Percentiles rank a stretch among this genome's conserved stretches.
phyloP scores from a whole-genome alignment of 2,797 vertebrate species.

The Falco novaeseelandiae region DNA sequence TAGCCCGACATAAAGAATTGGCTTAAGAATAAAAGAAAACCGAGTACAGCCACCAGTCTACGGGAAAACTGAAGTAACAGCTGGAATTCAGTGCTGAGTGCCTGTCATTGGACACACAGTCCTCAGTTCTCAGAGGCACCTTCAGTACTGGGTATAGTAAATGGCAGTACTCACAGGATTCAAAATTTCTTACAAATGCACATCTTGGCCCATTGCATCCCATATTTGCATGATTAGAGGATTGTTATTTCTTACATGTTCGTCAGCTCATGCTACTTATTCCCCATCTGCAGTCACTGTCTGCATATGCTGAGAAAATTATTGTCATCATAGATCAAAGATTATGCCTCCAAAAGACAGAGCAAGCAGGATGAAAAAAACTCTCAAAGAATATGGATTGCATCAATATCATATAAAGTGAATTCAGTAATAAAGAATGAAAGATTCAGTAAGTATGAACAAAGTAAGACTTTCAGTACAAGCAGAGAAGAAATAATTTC shows the following conservation, averaged over 20 bases:
- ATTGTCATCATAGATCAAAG: not conserved
- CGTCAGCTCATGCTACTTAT: not conserved
- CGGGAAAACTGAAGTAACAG: not conserved
- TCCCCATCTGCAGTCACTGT: not conserved
- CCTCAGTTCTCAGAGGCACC: not conserved
- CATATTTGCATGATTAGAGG: not conserved
- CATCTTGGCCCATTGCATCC: not conserved
- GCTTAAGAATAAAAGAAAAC: not conserved
- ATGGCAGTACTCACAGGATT: not conserved
- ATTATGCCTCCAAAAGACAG: not conserved
- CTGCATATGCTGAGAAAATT: not conserved
- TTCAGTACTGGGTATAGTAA: not conserved
- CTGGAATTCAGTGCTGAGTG: not conserved
- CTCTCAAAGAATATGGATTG: not conserved
- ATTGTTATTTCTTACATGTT: not conserved
- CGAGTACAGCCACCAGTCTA: not conserved
- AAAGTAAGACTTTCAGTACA: not conserved
- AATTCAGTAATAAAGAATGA: not conserved
- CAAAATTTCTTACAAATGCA: not conserved
- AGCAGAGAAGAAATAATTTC: not conserved
- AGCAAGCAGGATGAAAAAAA: not conserved
- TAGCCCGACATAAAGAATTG: not conserved
- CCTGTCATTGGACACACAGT: fast-evolving
- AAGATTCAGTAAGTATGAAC: not conserved
- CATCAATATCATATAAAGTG: not conserved